Evolutionary conservation across 2,113 vertebrate species (phyloP).

Genomic region (Sinocyclocheilus rhinocerous): DNA sequence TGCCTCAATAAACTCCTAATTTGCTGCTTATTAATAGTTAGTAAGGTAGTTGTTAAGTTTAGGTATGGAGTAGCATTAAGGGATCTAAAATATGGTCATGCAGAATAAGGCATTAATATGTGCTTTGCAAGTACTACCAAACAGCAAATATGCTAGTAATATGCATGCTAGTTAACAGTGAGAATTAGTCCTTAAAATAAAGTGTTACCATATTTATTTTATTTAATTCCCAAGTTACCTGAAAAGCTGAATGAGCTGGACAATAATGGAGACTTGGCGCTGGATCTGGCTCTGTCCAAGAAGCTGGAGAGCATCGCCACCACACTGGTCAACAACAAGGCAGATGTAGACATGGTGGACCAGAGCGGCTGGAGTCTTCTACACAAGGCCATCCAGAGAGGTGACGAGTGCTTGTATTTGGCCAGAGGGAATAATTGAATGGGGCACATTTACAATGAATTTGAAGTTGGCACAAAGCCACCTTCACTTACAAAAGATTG

Average conservation of each 20-base stretch:
- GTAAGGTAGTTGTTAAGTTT: no score
- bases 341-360: slow-evolving; percentile 94
- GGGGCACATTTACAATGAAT: neutral
- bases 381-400: slow-evolving; percentile 96
- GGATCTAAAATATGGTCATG: no score
- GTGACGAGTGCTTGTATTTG: slow-evolving; percentile 64
- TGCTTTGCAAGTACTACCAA: no score
- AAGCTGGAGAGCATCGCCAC: slow-evolving; percentile 93
- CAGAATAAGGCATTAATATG: no score
- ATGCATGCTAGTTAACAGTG: no score
- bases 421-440: neutral
- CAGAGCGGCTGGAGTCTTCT: slow-evolving; percentile 93
- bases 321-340: slow-evolving; percentile 90
- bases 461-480: neutral
- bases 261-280: slow-evolving; percentile 91
- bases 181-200: neutral
- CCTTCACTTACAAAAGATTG: neutral
- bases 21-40: no score
- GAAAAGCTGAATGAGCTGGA: slow-evolving; percentile 93
- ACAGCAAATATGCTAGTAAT: no score
- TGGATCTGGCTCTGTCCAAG: slow-evolving; percentile 89
- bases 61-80: no score
- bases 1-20: no score
- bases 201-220: neutral
- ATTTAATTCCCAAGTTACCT: slow-evolving; percentile 75